These are phyloP conservation scores for Lates calcarifer DNA, from an alignment of 2,113 vertebrate genomes.

Conservation along the genomic window DNA sequence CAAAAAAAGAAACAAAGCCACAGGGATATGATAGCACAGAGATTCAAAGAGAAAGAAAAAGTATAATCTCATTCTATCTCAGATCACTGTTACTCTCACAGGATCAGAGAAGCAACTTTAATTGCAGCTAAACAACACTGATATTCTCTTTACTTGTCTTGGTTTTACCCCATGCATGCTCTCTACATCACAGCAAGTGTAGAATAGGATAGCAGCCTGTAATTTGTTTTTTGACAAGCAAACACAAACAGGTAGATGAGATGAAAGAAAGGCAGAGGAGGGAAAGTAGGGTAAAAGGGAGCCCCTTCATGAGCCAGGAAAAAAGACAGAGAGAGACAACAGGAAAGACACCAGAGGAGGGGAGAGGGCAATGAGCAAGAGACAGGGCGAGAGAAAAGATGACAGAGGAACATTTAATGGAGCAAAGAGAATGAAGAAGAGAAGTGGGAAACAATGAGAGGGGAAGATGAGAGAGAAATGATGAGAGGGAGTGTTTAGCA, in stretches of 20 bases:
- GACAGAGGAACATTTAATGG: conserved; percentile 35
- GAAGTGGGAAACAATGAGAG: conserved; percentile 16
- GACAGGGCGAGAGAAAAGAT: conserved; percentile 9
- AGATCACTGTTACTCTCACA: conserved; percentile 9
- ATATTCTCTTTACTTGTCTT: conserved; percentile 36
- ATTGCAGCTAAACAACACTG: conserved; percentile 48
- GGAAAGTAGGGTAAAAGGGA: conserved; percentile 20
- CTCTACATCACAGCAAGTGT: conserved; percentile 31
- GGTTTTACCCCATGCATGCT: conserved; percentile 7
- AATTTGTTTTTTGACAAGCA: conserved; percentile 54
- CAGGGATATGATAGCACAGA: background rate
- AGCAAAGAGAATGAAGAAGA: conserved; percentile 28
- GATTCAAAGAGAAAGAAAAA: background rate
- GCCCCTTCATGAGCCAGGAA: background rate
- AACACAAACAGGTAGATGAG: conserved; percentile 44
- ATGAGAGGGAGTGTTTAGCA: conserved; percentile 36
- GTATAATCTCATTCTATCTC: conserved; percentile 1
- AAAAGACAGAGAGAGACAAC: background rate
- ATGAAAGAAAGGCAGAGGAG: conserved; percentile 9
- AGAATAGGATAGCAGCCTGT: conserved; percentile 27
- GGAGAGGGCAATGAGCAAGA: background rate
- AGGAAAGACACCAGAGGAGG: background rate
- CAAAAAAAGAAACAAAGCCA: background rate
- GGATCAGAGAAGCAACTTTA: conserved; percentile 40
- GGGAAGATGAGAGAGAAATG: conserved; percentile 27